Evolutionary conservation across 2,113 vertebrate genomes (phyloP).

Genomic region (Lampris megalopsis): DNA sequence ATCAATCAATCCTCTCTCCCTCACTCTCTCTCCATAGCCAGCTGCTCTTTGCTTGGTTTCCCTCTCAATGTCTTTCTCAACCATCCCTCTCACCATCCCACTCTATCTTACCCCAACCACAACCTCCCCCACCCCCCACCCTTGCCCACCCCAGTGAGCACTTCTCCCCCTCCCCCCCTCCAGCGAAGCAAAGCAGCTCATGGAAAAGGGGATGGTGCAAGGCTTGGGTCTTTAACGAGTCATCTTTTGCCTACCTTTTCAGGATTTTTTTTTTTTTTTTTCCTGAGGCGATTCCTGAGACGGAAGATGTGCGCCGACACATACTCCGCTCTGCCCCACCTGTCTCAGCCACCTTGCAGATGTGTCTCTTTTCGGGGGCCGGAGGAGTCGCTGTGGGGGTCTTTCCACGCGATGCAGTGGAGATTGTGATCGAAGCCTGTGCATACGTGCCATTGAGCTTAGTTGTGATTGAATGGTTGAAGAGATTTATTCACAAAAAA

Average conservation of each 20-base stretch:
- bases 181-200: conserved; percentile 41
- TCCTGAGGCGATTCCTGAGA: conserved; percentile 56
- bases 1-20: background rate
- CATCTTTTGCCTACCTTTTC: conserved; percentile 30
- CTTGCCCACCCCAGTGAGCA: background rate
- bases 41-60: background rate
- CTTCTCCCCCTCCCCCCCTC: conserved; percentile 29
- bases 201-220: conserved; percentile 36
- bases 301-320: conserved; percentile 32
- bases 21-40: conserved; percentile 1
- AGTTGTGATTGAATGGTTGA: background rate
- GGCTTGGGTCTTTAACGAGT: conserved; percentile 48
- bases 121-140: background rate
- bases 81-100: conserved; percentile 10
- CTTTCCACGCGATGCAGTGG: no score
- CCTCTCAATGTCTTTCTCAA: conserved; percentile 22
- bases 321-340: conserved; percentile 53
- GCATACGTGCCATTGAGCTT: background rate
- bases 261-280: background rate
- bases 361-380: conserved; percentile 4
- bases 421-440: conserved; percentile 1
- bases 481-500: background rate
- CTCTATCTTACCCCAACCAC: background rate
- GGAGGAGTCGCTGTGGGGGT: no score
- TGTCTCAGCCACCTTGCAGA: no score